Conservation (phyloP, 2,888 invertebrate genomes). For the Drosophila imparisetae region DNA sequence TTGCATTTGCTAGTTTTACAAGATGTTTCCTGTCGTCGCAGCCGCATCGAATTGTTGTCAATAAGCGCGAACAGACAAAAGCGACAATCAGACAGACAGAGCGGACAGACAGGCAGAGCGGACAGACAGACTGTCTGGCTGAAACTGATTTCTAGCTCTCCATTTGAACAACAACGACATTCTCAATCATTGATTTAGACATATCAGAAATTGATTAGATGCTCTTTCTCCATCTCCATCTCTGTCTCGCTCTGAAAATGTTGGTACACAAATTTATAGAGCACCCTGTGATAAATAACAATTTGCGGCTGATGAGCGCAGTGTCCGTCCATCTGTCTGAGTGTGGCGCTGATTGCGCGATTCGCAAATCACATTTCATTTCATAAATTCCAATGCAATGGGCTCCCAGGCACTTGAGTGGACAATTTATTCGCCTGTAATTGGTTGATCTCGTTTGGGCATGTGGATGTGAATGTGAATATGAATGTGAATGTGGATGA, state of each 20-base stretch:
- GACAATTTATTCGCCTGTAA: conserved; percentile 69
- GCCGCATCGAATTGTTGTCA: conserved; percentile 84
- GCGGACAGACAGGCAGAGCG: background rate
- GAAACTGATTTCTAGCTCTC: conserved; percentile 38
- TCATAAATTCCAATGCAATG: conserved; percentile 73
- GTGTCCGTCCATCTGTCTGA: conserved; percentile 6
- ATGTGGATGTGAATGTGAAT: background rate
- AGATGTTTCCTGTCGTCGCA: conserved; percentile 85
- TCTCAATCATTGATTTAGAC: conserved; percentile 82
- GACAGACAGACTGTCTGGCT: conserved; percentile 1
- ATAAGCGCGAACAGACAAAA: conserved; percentile 75
- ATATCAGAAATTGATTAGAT: conserved; percentile 79
- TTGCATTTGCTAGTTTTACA: conserved; percentile 84
- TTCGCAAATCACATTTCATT: conserved; percentile 71
- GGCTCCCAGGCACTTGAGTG: conserved; percentile 63
- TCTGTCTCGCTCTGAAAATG: conserved; percentile 12
- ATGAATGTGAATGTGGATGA: conserved; percentile 5
- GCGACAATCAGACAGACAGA: conserved; percentile 14
- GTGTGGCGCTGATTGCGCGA: conserved; percentile 66
- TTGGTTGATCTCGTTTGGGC: conserved; percentile 51
- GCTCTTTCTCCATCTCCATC: conserved; percentile 6
- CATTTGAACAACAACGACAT: conserved; percentile 53
- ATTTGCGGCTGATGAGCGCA: conserved; percentile 73
- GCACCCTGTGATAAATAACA: conserved; percentile 74
- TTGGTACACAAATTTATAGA: conserved; percentile 62